A percentile compares a stretch with the other conserved stretches of the same genome.
phyloP scores from a whole-genome alignment of 2,888 invertebrate genomes.

The Atherix ibis region DNA sequence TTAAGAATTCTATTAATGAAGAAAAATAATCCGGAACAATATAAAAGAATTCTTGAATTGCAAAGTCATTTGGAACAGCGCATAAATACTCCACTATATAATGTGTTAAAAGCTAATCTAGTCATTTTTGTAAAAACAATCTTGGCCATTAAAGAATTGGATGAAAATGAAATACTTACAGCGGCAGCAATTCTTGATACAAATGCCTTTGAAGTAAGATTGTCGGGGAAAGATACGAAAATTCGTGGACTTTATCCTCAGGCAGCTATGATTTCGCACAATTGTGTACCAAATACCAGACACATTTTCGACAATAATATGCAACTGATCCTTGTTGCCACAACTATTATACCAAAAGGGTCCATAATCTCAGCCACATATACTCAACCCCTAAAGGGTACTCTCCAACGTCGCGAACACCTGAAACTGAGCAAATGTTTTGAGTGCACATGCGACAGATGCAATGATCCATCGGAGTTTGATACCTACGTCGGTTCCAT shows the following conservation, averaged over 20 bases:
- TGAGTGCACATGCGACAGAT: constrained; percentile 48
- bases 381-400: constrained; percentile 54
- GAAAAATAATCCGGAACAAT: constrained; percentile 34
- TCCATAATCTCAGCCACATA: constrained; percentile 51
- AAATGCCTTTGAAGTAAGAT: constrained; percentile 52
- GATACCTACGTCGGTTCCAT: constrained; percentile 47
- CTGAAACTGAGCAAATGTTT: constrained; percentile 49
- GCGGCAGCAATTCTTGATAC: constrained; percentile 55
- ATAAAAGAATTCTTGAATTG: constrained; percentile 18
- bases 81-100: constrained; percentile 41
- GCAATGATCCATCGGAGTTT: constrained; percentile 53
- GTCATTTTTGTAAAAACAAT: constrained; percentile 45
- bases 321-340: constrained; percentile 46
- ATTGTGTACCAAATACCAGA: constrained; percentile 54
- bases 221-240: constrained; percentile 29
- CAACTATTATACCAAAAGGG: constrained; percentile 44
- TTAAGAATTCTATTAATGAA: constrained; percentile 47
- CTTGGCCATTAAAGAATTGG: constrained; percentile 35
- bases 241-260: constrained; percentile 47
- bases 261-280: constrained; percentile 54
- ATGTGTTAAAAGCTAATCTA: constrained; percentile 42
- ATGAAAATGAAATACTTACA: constrained; percentile 42
- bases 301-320: constrained; percentile 48
- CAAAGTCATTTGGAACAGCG: constrained; percentile 43
- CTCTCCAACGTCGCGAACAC: constrained; percentile 45